phyloP scores from a whole-genome alignment of 2,113 vertebrate genomes.

The Callospermophilus lateralis region DNA sequence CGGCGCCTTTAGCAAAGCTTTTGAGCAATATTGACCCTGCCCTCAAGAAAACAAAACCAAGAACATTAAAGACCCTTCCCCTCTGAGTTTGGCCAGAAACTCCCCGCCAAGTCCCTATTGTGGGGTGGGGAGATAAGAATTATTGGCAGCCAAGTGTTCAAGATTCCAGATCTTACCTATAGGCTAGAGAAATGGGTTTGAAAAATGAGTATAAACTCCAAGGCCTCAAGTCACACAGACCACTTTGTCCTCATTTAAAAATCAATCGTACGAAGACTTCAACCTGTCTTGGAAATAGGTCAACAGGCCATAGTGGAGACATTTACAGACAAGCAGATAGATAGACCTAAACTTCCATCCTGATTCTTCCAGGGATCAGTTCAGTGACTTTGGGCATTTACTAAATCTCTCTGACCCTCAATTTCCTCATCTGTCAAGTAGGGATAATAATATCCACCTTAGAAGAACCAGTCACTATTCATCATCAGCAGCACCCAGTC shows the following conservation, averaged over 20 bases:
- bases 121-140: not conserved
- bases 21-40: not conserved
- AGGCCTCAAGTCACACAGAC: not conserved
- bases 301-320: no score
- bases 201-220: not conserved
- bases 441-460: not conserved
- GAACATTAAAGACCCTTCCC: not conserved
- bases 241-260: not conserved
- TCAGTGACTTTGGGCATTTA: not conserved
- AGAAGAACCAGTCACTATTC: not conserved
- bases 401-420: not conserved
- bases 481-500: not conserved
- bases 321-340: not conserved
- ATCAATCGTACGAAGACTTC: not conserved
- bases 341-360: not conserved
- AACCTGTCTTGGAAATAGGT: not conserved
- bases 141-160: not conserved
- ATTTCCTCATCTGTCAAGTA: not conserved
- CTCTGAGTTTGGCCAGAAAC: not conserved
- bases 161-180: not conserved
- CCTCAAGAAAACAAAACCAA: not conserved
- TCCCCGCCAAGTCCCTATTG: not conserved
- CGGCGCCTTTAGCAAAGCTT: not conserved
- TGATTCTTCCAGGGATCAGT: not conserved
- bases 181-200: not conserved